A percentile compares a stretch with the other conserved stretches of the same genome.
Evolutionary conservation across 2,888 invertebrate species (phyloP).

Genomic region (Drosophila nr. fundita): DNA sequence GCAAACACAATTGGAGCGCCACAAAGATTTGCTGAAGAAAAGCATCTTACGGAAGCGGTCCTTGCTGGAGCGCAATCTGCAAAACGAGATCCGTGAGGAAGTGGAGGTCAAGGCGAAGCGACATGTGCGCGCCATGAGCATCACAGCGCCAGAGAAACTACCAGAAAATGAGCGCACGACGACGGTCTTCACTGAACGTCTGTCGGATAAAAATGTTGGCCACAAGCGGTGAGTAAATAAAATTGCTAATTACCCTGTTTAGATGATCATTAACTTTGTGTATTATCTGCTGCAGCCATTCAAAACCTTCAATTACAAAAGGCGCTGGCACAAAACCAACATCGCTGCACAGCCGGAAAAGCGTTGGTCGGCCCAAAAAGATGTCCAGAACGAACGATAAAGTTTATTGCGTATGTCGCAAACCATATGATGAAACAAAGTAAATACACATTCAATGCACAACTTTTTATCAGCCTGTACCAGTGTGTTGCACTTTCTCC

Average conservation of each 20-base stretch:
- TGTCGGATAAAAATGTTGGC: slow-evolving; percentile 56
- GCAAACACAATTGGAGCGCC: slow-evolving; percentile 89
- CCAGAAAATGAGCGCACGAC: slow-evolving; percentile 56
- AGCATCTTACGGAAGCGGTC: slow-evolving; percentile 96
- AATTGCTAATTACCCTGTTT: neutral
- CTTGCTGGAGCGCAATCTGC: slow-evolving; percentile 94
- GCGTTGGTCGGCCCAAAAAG: slow-evolving; percentile 65
- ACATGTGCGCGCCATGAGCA: slow-evolving; percentile 74
- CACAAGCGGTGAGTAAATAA: slow-evolving; percentile 47
- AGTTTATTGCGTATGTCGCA: slow-evolving; percentile 95
- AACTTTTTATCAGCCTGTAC: neutral
- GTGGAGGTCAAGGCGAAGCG: slow-evolving; percentile 85
- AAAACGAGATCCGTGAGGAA: slow-evolving; percentile 94
- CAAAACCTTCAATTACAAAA: slow-evolving; percentile 32
- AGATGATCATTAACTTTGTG: neutral
- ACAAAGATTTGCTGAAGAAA: slow-evolving; percentile 96
- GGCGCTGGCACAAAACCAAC: slow-evolving; percentile 41
- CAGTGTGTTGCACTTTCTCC: neutral
- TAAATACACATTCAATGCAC: neutral
- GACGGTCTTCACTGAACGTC: slow-evolving; percentile 44
- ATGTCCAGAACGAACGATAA: slow-evolving; percentile 89
- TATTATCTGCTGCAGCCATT: slow-evolving; percentile 5
- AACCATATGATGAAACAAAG: slow-evolving; percentile 98
- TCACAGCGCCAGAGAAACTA: slow-evolving; percentile 66
- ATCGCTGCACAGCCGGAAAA: slow-evolving; percentile 41